These are phyloP conservation scores for Acrossocheilus wenchowensis DNA, from an alignment of 2,797 vertebrate genomes.

Conservation along the genomic window DNA sequence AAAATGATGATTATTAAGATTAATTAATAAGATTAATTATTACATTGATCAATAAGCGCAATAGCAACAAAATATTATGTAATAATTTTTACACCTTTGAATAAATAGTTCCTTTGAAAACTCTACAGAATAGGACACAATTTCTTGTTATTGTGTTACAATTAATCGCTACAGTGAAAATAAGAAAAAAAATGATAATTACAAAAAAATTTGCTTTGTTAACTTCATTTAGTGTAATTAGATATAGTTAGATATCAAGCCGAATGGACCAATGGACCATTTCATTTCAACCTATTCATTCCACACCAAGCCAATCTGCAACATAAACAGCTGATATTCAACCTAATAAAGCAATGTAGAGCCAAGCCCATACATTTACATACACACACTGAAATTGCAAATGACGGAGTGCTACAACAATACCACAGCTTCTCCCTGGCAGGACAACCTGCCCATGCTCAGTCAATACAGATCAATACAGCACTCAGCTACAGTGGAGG, in stretches of 20 bases:
- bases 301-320: neutral
- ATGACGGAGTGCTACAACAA: slow-evolving; percentile 28
- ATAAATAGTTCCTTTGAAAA: neutral
- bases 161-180: neutral
- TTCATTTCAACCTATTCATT: neutral
- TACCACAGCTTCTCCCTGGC: slow-evolving; percentile 35
- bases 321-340: slow-evolving; percentile 3
- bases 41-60: neutral
- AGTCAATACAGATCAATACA: slow-evolving; percentile 69
- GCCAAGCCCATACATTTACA: slow-evolving; percentile 12
- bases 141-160: neutral
- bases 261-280: too few relatives aligned
- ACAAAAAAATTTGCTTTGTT: too few relatives aligned
- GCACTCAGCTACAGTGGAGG: slow-evolving; percentile 53
- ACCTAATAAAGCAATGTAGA: slow-evolving; percentile 1
- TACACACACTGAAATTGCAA: slow-evolving; percentile 28
- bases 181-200: neutral
- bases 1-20: neutral
- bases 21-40: neutral
- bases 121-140: neutral
- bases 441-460: slow-evolving; percentile 50
- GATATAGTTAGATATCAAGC: neutral
- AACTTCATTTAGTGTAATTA: neutral
- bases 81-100: neutral
- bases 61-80: neutral